Base-by-base conservation (phyloP, 2,888 invertebrate species). In the Sminthurinus aureus region DNA sequence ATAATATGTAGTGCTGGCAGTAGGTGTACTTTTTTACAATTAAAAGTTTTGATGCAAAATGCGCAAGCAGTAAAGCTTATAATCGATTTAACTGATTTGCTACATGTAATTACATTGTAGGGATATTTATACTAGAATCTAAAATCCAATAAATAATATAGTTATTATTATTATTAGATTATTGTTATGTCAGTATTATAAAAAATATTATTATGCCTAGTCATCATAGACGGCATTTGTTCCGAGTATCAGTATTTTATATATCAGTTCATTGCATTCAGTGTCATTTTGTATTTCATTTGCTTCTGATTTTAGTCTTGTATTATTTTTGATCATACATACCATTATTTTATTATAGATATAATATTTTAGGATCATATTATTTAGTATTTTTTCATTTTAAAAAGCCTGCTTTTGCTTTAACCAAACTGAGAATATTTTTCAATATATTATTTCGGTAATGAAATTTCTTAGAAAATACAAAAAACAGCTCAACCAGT, bases 321-420 rank as follows among this genome's bases (percentile, higher is more conserved):
- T 18, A 74, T 74, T 15, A 26, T 22, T 26, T 24, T 26, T 22
- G 26, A 74, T 26, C 26, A 26, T 26, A 26, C 20, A 24, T 74
- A 26, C 18, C 4, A 38, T 74, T 58, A 15, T 58, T 58, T 58
- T 58, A 18, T 58, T 58, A 0, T 58, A 18, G 2, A 58, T 58
- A 58, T 58, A 58, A 2, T 15, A 15, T 58, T 18, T 58, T 58
- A 15, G 74, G 38, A 26, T 74, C 74, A 74, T 4, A 38, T 38
- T 38, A 38, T 38, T 4, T 38, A 38, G 38, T 38, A 38, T 74
- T 22, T 26, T 26, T 74, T n/a, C n/a, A 26, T 74, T 22, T 18
- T 22, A 58, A 58, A 74, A 74, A n/a, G n/a, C 76, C 76, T 76
- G 76, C 76, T 51, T 76, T 76, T 76, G 76, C 76, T 76, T 76